A percentile compares a stretch with the other conserved stretches of the same genome.
Evolutionary conservation across 2,888 invertebrate species (phyloP).

Genomic region (Netelia virgata): DNA sequence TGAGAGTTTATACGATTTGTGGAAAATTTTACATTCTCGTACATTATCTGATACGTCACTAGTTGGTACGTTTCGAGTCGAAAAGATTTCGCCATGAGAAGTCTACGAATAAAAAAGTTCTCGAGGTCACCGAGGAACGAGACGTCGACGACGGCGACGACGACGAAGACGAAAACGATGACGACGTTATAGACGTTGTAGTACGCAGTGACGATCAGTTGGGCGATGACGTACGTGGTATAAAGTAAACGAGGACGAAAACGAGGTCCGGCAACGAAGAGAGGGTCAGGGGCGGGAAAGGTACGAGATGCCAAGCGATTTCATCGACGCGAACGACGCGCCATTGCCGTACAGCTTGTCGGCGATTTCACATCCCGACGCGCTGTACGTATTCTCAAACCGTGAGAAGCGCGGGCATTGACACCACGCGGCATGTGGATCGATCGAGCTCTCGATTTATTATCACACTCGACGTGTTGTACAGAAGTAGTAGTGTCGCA

Average conservation of each 20-base stretch:
- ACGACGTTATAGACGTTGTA: conserved; percentile 1
- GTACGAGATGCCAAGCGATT: conserved; percentile 58
- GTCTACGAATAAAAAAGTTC: conserved; percentile 30
- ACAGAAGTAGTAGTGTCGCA: background rate
- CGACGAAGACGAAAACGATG: conserved; percentile 6
- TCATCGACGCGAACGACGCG: conserved; percentile 49
- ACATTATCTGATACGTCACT: background rate
- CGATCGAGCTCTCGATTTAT: conserved; percentile 77
- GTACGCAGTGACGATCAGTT: conserved; percentile 6
- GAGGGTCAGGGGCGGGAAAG: conserved; percentile 38
- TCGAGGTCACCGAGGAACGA: conserved; percentile 51
- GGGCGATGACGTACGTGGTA: conserved; percentile 16
- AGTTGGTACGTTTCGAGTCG: conserved; percentile 17
- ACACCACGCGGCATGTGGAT: conserved; percentile 72
- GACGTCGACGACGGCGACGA: conserved; percentile 5
- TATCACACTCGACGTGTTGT: conserved; percentile 63
- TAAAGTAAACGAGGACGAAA: conserved; percentile 4
- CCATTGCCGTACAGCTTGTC: conserved; percentile 20
- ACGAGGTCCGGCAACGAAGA: conserved; percentile 2
- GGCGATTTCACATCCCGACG: conserved; percentile 1
- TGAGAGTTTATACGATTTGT: too few species aligned
- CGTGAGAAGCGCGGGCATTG: conserved; percentile 73
- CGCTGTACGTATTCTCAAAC: conserved; percentile 21
- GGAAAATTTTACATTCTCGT: background rate
- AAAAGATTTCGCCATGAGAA: conserved; percentile 48